A percentile compares a stretch with the other conserved stretches of the same genome.
Conservation (phyloP, 2,888 invertebrate genomes). For the Argyresthia albistria region DNA sequence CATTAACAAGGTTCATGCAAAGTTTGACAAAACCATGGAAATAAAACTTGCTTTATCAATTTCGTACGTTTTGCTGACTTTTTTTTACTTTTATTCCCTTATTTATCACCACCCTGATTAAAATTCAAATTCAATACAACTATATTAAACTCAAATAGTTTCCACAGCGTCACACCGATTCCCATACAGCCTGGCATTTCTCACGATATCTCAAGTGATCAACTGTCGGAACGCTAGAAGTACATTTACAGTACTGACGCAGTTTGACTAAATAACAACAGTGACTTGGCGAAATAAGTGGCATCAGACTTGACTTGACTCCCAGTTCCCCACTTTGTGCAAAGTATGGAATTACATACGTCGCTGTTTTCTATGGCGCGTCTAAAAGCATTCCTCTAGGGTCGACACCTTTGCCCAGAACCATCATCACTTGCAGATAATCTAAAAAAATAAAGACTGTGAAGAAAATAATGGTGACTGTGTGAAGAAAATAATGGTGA, state of each 20-base stretch:
- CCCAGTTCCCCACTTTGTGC: constrained; percentile 42
- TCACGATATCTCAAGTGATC: too few relatives aligned
- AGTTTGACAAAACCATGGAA: too few relatives aligned
- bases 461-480: neutral
- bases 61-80: too few relatives aligned
- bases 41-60: too few relatives aligned
- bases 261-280: neutral
- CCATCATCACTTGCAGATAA: neutral
- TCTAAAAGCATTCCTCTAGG: constrained; percentile 41
- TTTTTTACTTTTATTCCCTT: too few relatives aligned
- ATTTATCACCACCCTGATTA: too few relatives aligned
- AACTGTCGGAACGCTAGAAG: too few relatives aligned
- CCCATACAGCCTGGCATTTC: too few relatives aligned
- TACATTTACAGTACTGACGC: neutral
- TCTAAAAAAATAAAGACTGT: neutral
- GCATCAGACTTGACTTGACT: constrained; percentile 12
- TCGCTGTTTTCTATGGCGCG: constrained; percentile 51
- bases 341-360: constrained; percentile 57
- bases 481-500: neutral
- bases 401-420: constrained; percentile 4
- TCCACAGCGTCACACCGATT: too few relatives aligned
- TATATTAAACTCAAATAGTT: too few relatives aligned
- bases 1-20: too few relatives aligned
- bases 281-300: constrained; percentile 1
- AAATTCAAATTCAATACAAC: too few relatives aligned